These are phyloP conservation scores for Pelodiscus sinensis DNA, from an alignment of 2,113 vertebrate genomes.

Conservation along the genomic window DNA sequence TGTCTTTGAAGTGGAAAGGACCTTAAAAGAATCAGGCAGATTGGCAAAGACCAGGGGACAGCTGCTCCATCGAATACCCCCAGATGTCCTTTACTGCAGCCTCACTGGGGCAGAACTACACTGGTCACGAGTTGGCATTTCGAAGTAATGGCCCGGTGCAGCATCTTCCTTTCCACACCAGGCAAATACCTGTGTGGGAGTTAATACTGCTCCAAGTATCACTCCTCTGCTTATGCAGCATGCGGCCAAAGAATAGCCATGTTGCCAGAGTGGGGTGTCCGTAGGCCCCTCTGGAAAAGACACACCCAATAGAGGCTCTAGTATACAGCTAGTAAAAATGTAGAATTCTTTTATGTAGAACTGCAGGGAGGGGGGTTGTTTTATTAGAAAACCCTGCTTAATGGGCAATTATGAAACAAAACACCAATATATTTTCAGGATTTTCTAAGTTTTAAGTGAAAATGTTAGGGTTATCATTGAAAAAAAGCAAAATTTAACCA, in stretches of 20 bases:
- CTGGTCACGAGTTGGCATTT: background rate
- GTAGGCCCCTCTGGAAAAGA: background rate
- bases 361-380: no score
- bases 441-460: background rate
- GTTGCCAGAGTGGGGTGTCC: background rate
- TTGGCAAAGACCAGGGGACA: background rate
- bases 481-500: background rate
- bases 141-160: background rate
- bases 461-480: background rate
- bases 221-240: background rate
- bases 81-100: background rate
- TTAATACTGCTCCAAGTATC: fast-evolving
- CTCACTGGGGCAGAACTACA: fast-evolving
- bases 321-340: background rate
- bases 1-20: background rate
- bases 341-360: no score
- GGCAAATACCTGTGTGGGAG: background rate
- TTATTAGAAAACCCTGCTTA: no score
- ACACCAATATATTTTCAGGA: background rate
- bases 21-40: background rate
- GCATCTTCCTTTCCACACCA: fast-evolving
- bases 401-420: background rate
- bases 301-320: background rate
- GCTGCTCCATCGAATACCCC: background rate
- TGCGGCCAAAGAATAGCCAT: background rate